These are phyloP conservation scores for Gymnothorax javanicus DNA, from an alignment of 2,797 vertebrate species.

Conservation along the genomic window DNA sequence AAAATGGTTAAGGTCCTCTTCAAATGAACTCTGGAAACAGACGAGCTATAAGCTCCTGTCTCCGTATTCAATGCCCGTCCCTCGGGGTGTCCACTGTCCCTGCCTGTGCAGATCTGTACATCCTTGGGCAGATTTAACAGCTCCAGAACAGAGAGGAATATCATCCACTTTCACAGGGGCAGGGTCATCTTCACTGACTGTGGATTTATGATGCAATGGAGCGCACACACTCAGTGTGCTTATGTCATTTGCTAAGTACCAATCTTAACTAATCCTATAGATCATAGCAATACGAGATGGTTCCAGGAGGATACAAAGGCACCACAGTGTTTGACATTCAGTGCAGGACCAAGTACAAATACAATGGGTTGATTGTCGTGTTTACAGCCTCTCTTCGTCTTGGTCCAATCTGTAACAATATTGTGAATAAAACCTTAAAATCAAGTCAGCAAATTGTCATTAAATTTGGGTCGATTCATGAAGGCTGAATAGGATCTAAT, in stretches of 20 bases:
- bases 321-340: background rate
- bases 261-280: background rate
- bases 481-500: no score
- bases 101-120: background rate
- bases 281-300: background rate
- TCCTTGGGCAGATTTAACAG: constrained; percentile 15
- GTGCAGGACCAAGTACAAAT: background rate
- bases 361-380: background rate
- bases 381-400: background rate
- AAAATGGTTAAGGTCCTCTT: background rate
- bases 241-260: background rate
- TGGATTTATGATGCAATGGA: constrained; percentile 19
- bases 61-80: constrained; percentile 25
- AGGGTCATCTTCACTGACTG: background rate
- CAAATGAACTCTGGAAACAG: constrained; percentile 19
- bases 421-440: background rate
- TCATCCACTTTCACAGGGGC: constrained; percentile 18
- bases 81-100: background rate
- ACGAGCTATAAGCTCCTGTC: constrained; percentile 12
- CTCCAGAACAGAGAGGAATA: background rate
- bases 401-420: background rate
- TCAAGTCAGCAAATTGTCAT: background rate
- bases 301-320: background rate
- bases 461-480: no score
- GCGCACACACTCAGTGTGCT: background rate